A percentile compares a stretch with the other conserved stretches of the same genome.
These are phyloP conservation scores for Pygocentrus nattereri DNA, from an alignment of 2,797 vertebrate genomes.

Conservation along the genomic window DNA sequence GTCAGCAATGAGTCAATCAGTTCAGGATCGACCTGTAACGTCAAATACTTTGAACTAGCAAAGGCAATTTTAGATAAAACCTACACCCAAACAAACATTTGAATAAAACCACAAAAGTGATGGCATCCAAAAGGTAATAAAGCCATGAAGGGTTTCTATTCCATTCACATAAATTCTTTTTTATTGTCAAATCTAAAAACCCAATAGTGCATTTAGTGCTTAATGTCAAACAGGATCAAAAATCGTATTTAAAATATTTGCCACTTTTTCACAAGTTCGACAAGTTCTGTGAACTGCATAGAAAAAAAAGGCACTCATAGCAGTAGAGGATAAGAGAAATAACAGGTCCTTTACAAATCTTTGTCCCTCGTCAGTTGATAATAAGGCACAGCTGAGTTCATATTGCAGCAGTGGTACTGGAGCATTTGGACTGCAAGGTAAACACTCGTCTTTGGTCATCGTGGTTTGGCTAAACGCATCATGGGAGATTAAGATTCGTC, in stretches of 20 bases:
- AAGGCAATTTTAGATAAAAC: constrained; percentile 3
- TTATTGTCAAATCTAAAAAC: constrained; percentile 36
- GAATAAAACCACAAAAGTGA: constrained; percentile 11
- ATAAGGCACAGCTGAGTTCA: constrained; percentile 28
- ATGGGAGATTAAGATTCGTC: constrained; percentile 73
- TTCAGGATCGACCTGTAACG: background rate
- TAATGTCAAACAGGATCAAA: constrained; percentile 14
- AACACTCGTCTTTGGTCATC: constrained; percentile 75
- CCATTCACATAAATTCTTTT: constrained; percentile 31
- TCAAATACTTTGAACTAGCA: constrained; percentile 10
- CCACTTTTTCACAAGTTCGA: background rate
- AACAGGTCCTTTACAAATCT: constrained; percentile 10
- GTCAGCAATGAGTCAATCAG: background rate
- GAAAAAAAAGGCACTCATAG: constrained; percentile 4
- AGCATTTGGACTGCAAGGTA: constrained; percentile 3
- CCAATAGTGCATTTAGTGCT: constrained; percentile 17
- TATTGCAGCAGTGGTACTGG: constrained; percentile 24
- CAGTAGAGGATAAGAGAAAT: constrained; percentile 11
- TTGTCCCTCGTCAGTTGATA: background rate
- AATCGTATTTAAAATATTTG: constrained; percentile 47
- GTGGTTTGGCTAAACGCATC: constrained; percentile 53
- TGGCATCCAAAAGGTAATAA: constrained; percentile 35
- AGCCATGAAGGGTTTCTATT: constrained; percentile 23
- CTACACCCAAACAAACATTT: background rate
- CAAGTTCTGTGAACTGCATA: constrained; percentile 3